Percentiles rank a stretch among this genome's conserved stretches.
Conservation (phyloP, 1,140 invertebrate species). For the Apolygus lucorum region DNA sequence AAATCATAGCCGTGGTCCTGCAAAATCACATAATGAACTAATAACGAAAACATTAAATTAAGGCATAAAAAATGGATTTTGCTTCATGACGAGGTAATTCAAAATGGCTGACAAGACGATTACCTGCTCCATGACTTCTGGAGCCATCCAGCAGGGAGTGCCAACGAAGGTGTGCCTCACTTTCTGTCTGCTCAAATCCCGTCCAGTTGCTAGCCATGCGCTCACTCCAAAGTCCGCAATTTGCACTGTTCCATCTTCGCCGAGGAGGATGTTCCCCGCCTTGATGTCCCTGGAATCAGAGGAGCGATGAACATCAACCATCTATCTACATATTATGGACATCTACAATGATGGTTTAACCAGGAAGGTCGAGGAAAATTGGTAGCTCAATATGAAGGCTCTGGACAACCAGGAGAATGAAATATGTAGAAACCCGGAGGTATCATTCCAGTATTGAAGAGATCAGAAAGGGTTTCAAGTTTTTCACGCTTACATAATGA, state of each 20-base stretch:
- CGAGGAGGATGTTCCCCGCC: constrained; percentile 95
- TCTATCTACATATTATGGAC: constrained; percentile 14
- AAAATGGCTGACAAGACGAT: constrained; percentile 12
- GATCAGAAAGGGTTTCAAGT: too few species aligned
- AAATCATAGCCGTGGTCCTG: constrained; percentile 96
- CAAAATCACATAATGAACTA: too few species aligned
- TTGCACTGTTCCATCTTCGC: constrained; percentile 96
- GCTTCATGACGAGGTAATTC: constrained; percentile 1
- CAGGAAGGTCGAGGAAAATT: too few species aligned
- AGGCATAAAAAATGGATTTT: constrained; percentile 28
- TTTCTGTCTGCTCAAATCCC: constrained; percentile 88
- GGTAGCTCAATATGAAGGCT: too few species aligned
- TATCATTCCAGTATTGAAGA: too few species aligned
- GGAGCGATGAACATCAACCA: constrained; percentile 13
- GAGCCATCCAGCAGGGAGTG: constrained; percentile 99
- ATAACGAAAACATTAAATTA: too few species aligned
- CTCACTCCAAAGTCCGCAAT: constrained; percentile 94
- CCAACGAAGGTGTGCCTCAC: constrained; percentile 95
- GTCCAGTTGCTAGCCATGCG: constrained; percentile 83
- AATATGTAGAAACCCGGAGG: too few species aligned
- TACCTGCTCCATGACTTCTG: constrained; percentile 97
- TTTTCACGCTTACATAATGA: too few species aligned
- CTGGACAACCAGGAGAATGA: too few species aligned
- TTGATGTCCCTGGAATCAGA: constrained; percentile 84
- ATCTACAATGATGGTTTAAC: too few species aligned